Evolutionary conservation across 2,113 vertebrate species (phyloP).

Genomic region (Varanus komodoensis): DNA sequence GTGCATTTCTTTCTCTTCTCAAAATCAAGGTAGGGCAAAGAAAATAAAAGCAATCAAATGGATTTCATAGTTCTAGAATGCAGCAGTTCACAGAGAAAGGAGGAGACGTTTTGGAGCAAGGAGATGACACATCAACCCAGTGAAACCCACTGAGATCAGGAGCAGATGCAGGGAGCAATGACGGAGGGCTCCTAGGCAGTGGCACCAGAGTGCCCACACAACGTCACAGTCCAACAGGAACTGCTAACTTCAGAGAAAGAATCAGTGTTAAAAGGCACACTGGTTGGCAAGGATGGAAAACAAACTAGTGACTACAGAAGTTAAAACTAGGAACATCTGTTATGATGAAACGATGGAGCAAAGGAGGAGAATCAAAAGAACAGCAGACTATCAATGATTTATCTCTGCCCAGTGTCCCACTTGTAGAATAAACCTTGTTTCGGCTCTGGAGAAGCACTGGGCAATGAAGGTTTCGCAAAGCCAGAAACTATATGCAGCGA

Average conservation of each 20-base stretch:
- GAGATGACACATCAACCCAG: background rate
- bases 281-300: background rate
- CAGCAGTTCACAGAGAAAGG: background rate
- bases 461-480: background rate
- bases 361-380: background rate
- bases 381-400: background rate
- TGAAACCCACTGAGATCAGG: background rate
- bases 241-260: background rate
- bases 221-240: background rate
- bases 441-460: background rate
- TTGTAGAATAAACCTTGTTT: constrained; percentile 17
- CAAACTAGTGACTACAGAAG: background rate
- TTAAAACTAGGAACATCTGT: constrained; percentile 1
- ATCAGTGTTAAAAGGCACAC: background rate
- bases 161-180: background rate
- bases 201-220: background rate
- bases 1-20: background rate
- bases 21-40: too few relatives aligned
- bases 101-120: background rate
- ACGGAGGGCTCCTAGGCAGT: background rate
- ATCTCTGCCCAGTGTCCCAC: background rate
- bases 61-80: background rate
- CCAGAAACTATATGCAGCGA: background rate
- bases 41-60: background rate
- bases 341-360: constrained; percentile 1